Conservation (phyloP, 2,888 invertebrate species). For the Notodonta dromedarius region DNA sequence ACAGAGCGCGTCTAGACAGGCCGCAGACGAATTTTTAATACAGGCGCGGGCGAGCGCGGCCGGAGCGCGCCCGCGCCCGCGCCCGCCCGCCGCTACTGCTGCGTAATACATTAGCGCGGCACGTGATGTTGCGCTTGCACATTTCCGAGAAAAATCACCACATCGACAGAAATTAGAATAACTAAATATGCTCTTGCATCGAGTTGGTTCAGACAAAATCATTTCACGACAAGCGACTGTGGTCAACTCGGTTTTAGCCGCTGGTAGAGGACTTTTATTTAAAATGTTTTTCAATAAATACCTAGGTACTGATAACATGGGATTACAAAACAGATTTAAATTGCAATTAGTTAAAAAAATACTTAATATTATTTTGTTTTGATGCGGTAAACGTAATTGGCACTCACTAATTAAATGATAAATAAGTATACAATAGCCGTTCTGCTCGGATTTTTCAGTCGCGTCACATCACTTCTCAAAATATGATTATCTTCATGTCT, state of each 20-base stretch:
- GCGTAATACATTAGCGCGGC: conserved; percentile 21
- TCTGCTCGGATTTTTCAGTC: too few species aligned
- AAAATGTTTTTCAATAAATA: too few species aligned
- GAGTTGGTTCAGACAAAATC: background rate
- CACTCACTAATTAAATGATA: too few species aligned
- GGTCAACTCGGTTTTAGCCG: background rate
- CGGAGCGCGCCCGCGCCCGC: conserved; percentile 22
- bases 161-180: background rate
- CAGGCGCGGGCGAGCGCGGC: conserved; percentile 39
- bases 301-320: too few species aligned
- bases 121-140: conserved; percentile 12
- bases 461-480: too few species aligned
- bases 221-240: background rate
- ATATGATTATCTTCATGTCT: too few species aligned
- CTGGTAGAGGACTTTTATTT: too few species aligned
- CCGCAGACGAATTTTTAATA: conserved; percentile 77
- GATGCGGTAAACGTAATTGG: too few species aligned
- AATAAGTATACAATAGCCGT: too few species aligned
- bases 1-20: conserved; percentile 72
- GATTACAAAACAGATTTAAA: too few species aligned
- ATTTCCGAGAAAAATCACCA: background rate
- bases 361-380: too few species aligned
- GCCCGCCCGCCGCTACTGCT: conserved; percentile 23
- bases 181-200: background rate
- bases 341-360: too few species aligned